Evolutionary conservation across 2,888 invertebrate species (phyloP).

Genomic region (Escarpia spicata): DNA sequence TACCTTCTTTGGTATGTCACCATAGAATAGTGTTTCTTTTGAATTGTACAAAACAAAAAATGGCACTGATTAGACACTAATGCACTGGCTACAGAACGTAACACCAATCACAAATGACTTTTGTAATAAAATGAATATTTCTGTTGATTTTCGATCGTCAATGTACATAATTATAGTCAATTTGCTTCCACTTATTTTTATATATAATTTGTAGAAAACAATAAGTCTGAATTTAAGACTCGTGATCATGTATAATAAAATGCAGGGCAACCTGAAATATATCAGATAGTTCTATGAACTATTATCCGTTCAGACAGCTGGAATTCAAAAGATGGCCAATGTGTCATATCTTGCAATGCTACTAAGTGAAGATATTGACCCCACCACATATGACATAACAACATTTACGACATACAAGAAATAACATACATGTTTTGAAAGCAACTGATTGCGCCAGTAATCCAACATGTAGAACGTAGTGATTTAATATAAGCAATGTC

Average conservation of each 20-base stretch:
- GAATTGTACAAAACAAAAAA: neutral
- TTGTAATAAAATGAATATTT: too few species aligned
- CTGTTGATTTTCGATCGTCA: neutral
- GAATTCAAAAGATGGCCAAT: neutral
- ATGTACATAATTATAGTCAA: neutral
- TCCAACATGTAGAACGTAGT: neutral
- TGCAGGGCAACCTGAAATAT: too few species aligned
- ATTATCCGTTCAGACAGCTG: neutral
- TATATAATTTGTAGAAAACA: neutral
- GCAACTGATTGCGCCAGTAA: neutral
- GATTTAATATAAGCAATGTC: neutral
- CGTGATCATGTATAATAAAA: too few species aligned
- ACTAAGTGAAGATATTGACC: neutral
- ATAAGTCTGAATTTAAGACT: neutral
- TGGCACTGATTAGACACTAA: neutral
- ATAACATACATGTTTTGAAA: neutral
- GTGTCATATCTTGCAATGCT: neutral
- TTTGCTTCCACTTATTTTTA: neutral
- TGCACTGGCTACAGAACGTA: neutral
- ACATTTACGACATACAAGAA: neutral
- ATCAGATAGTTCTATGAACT: neutral
- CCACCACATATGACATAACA: neutral
- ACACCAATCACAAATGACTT: neutral
- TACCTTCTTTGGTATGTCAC: neutral
- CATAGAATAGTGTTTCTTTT: neutral